phyloP scores from a whole-genome alignment of 2,113 vertebrate species.

The Crotalus helleri region DNA sequence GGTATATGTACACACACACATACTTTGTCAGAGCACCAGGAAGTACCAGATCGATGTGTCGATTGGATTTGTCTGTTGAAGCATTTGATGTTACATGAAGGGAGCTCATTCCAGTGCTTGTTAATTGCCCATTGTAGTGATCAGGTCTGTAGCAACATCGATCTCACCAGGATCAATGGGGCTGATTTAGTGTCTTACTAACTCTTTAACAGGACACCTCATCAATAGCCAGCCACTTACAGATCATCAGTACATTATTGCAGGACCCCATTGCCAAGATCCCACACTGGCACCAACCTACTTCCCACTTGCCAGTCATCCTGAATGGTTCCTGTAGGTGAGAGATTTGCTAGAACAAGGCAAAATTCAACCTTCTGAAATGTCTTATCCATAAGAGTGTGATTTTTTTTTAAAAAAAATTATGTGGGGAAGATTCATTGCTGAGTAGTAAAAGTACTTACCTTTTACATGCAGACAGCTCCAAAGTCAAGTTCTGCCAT shows the following conservation, averaged over 20 bases:
- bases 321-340: constrained; percentile 50
- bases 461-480: background rate
- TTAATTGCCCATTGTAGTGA: constrained; percentile 73
- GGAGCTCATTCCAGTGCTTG: constrained; percentile 66
- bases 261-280: constrained; percentile 16
- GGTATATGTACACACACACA: background rate
- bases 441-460: background rate
- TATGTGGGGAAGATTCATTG: background rate
- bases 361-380: background rate
- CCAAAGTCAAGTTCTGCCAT: background rate
- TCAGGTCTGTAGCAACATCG: constrained; percentile 77
- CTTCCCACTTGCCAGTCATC: constrained; percentile 45
- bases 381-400: background rate
- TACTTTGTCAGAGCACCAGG: background rate
- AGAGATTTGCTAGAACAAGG: fast-evolving
- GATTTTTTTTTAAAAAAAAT: background rate
- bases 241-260: constrained; percentile 59
- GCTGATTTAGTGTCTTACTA: constrained; percentile 84
- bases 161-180: constrained; percentile 79
- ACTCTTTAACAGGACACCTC: constrained; percentile 81
- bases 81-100: constrained; percentile 68
- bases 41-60: constrained; percentile 37
- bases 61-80: constrained; percentile 70
- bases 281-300: background rate
- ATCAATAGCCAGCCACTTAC: constrained; percentile 80